phyloP scores from a whole-genome alignment of 2,888 invertebrate genomes.

The Lomographa bimaculata region DNA sequence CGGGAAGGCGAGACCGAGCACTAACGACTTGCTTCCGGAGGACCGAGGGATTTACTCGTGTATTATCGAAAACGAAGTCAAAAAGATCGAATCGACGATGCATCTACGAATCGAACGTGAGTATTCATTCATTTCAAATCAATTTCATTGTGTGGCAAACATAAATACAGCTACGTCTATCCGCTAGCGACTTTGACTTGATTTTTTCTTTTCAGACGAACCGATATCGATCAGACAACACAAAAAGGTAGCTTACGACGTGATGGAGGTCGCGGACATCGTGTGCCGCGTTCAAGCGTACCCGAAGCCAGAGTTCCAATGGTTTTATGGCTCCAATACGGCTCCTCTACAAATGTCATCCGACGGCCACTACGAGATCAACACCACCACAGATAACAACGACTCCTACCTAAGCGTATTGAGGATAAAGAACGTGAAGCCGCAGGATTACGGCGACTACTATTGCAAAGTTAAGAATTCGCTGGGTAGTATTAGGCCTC shows the following conservation, averaged over 20 bases:
- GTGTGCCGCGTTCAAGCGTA: conserved; percentile 95
- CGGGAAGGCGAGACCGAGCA: conserved; percentile 90
- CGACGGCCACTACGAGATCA: conserved; percentile 93
- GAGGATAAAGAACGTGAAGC: conserved; percentile 87
- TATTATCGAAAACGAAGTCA: conserved; percentile 94
- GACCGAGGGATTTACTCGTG: conserved; percentile 95
- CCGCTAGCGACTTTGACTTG: conserved; percentile 2
- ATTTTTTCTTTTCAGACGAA: conserved; percentile 83
- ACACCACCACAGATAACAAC: conserved; percentile 91
- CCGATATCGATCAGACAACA: conserved; percentile 94
- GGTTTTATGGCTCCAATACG: conserved; percentile 91
- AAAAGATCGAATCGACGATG: conserved; percentile 94
- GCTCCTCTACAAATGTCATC: conserved; percentile 90
- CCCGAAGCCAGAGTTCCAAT: conserved; percentile 96
- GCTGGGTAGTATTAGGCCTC: conserved; percentile 89
- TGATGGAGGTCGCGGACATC: conserved; percentile 93
- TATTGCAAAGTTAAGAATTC: conserved; percentile 94
- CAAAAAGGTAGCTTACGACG: conserved; percentile 94
- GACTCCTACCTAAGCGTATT: conserved; percentile 93
- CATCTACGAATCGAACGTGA: conserved; percentile 95
- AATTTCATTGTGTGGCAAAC: too few relatives aligned
- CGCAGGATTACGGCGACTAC: conserved; percentile 96
- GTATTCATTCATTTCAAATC: conserved; percentile 57
- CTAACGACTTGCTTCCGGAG: conserved; percentile 90
- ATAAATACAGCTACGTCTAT: too few relatives aligned